These are phyloP conservation scores for Vollenhovia emeryi DNA, from an alignment of 1,140 invertebrate species.

Conservation along the genomic window DNA sequence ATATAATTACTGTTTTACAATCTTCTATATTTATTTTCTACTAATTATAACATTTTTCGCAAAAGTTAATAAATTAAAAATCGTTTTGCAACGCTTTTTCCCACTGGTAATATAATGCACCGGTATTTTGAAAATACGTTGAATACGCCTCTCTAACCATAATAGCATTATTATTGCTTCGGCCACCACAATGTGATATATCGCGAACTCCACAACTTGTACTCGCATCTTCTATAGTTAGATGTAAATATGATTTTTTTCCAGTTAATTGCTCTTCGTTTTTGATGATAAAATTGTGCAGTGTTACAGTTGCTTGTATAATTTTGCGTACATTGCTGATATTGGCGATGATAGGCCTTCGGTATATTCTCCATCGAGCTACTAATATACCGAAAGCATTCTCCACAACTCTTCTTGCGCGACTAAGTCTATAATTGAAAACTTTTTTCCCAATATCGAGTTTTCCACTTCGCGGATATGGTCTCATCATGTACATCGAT, in stretches of 20 bases:
- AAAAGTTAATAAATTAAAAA: not conserved
- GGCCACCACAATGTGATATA: not conserved
- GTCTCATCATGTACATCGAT: not conserved
- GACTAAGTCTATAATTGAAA: slow-evolving; percentile 2
- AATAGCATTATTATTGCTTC: not conserved
- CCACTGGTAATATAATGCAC: not conserved
- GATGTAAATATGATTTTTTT: not conserved
- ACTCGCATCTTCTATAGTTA: not conserved
- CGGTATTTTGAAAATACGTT: not conserved
- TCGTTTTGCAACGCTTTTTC: not conserved
- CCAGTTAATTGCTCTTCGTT: not conserved
- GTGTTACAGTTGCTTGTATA: not conserved
- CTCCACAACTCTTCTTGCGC: slow-evolving; percentile 17
- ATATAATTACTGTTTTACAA: too few relatives aligned
- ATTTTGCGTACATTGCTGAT: not conserved
- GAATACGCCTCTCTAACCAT: not conserved
- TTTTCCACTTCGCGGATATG: not conserved
- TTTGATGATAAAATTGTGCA: slow-evolving; percentile 17
- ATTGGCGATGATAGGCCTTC: not conserved
- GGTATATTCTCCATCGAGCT: not conserved
- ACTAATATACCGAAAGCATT: not conserved
- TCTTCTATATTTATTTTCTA: too few relatives aligned
- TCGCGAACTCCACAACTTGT: not conserved
- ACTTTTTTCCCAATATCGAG: not conserved
- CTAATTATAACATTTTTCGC: too few relatives aligned